Percentiles rank a stretch among this genome's conserved stretches.
Evolutionary conservation across 2,797 vertebrate species (phyloP).

Genomic region (Onychomys torridus): DNA sequence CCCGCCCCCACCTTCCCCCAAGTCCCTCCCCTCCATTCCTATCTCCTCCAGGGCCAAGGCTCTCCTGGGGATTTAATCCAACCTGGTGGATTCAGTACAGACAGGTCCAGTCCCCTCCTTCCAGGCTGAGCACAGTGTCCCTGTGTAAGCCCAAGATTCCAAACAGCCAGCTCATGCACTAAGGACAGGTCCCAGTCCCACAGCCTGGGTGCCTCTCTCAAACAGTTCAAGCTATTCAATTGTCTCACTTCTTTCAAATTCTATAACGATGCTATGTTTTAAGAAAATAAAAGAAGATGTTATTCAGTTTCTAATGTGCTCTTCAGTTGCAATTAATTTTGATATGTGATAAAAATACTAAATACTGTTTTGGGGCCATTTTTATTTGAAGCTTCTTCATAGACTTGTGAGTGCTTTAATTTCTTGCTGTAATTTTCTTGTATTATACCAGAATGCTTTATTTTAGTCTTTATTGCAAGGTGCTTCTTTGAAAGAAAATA

Average conservation of each 20-base stretch:
- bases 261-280: not conserved
- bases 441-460: not conserved
- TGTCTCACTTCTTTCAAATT: not conserved
- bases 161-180: too few species aligned
- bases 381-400: slow-evolving; percentile 26
- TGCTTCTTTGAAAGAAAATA: not conserved
- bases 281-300: not conserved
- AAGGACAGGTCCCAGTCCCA: too few species aligned
- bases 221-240: too few species aligned
- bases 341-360: not conserved
- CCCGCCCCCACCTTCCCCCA: too few species aligned
- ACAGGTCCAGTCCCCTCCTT: too few species aligned
- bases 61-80: too few species aligned
- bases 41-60: too few species aligned
- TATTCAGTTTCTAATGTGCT: not conserved
- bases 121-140: too few species aligned
- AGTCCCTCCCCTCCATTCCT: too few species aligned
- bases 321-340: not conserved
- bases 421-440: not conserved
- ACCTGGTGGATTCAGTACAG: too few species aligned
- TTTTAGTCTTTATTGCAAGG: not conserved
- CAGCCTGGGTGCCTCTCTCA: too few species aligned
- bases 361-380: not conserved
- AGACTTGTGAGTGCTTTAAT: not conserved
- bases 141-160: too few species aligned